Base-by-base conservation (phyloP, 1,140 invertebrate genomes). In the Drosophila eugracilis region DNA sequence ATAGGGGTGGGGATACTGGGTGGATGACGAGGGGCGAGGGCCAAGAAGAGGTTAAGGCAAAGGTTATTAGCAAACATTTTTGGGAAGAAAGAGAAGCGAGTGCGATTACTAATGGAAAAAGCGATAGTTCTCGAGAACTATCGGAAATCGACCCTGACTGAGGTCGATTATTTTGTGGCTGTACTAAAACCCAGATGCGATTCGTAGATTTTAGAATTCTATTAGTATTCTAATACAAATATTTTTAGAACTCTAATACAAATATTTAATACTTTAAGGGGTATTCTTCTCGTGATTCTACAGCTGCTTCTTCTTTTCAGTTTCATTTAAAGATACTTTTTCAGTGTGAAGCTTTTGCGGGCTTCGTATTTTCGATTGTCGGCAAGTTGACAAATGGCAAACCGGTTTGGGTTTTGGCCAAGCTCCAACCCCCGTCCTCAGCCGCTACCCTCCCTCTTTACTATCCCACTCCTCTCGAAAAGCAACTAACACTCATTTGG, bases 301-400 rank as follows among this genome's bases (percentile, higher is more conserved):
- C 9, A 14, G 28, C 28, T 58, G 12, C 48, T 59, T 55, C 49
- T 36, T 54, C n/a, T n/a, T 19, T 34, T 66, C 17, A 24, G 37
- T 28, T 28, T 53, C 22, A 30, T 30, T 34, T 42, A 14, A 53
- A 44, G 15, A 67, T 45, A 67, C 73, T 81, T 77, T 66, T 77
- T 81, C 77, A 83, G 83, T 81, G 79, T 77, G 78, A 63, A 60
- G 78, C 63, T 75, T 75, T 81, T 81, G 70, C 67, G 36, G 60
- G 34, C 72, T 55, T 63, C 58, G 75, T 59, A 67, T 67, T 69
- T 85, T 65, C 55, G 65, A 69, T 57, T 62, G 70, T 72, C 83
- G 75, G 63, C 79, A 66, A 72, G 57, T 85, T 85, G 80, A 85
- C 80, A 85, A 85, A 85, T 86, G 80, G 80, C 72, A 66, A 85